phyloP scores from a whole-genome alignment of 1,140 invertebrate species.

The Hyles vespertilio region DNA sequence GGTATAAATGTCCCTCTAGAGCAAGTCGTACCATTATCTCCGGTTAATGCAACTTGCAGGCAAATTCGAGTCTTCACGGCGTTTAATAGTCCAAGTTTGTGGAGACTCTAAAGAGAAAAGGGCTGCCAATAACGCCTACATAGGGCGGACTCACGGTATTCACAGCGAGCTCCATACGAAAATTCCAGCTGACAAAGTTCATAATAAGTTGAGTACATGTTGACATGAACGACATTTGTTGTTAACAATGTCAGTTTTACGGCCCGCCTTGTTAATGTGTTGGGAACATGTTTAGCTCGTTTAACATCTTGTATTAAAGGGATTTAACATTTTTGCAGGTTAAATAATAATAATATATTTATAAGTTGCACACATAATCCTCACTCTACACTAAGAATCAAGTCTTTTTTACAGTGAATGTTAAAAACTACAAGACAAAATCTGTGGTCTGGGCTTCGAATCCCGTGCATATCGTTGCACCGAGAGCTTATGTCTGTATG shows the following conservation, averaged over 20 bases:
- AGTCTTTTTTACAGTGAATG: too few relatives aligned
- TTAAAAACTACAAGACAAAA: too few relatives aligned
- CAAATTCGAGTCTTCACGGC: slow-evolving; percentile 16
- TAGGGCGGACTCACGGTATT: slow-evolving; percentile 5
- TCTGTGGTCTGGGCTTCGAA: too few relatives aligned
- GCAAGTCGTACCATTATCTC: slow-evolving; percentile 23
- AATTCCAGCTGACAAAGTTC: slow-evolving; percentile 13
- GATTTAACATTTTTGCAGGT: too few relatives aligned
- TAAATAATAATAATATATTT: too few relatives aligned
- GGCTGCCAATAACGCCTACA: slow-evolving; percentile 18
- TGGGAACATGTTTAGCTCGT: too few relatives aligned
- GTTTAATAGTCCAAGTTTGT: slow-evolving; percentile 27
- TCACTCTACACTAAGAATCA: too few relatives aligned
- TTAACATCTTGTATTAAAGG: too few relatives aligned
- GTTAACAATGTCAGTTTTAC: neutral
- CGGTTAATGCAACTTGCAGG: slow-evolving; percentile 31
- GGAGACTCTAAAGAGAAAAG: slow-evolving; percentile 18
- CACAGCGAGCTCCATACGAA: slow-evolving; percentile 6
- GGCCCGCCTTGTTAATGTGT: too few relatives aligned
- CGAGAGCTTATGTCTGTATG: too few relatives aligned
- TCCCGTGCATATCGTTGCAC: too few relatives aligned
- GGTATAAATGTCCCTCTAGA: slow-evolving; percentile 14
- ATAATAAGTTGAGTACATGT: slow-evolving; percentile 2
- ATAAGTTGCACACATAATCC: too few relatives aligned
- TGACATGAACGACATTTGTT: slow-evolving; percentile 2